A percentile compares a stretch with the other conserved stretches of the same genome.
These are phyloP conservation scores for Cephus cinctus DNA, from an alignment of 1,140 invertebrate genomes.

Conservation along the genomic window DNA sequence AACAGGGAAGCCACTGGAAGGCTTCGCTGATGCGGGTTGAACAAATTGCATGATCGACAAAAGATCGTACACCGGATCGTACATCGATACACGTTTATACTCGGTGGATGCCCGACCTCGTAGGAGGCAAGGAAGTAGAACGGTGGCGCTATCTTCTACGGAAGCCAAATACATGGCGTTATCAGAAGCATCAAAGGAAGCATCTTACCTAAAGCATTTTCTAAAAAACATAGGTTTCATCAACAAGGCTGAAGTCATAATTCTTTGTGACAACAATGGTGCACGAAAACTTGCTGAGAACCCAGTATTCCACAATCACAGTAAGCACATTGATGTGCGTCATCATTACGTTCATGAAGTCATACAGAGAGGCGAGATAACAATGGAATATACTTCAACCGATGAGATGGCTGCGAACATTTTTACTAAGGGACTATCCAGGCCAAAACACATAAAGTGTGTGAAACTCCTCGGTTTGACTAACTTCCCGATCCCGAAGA, in stretches of 20 bases:
- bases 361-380: slow-evolving; percentile 1
- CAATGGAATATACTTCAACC: slow-evolving; percentile 6
- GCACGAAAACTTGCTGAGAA: neutral
- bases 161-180: slow-evolving; percentile 45
- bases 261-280: neutral
- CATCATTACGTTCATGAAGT: slow-evolving; percentile 12
- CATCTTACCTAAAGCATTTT: slow-evolving; percentile 13
- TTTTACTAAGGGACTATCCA: no score
- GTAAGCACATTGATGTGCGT: slow-evolving; percentile 1
- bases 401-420: slow-evolving; percentile 1
- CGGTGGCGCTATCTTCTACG: slow-evolving; percentile 39
- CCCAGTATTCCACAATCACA: neutral
- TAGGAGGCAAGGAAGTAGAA: slow-evolving; percentile 41
- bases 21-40: slow-evolving; percentile 30
- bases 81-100: slow-evolving; percentile 24
- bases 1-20: neutral
- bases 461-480: no score
- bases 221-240: slow-evolving; percentile 9
- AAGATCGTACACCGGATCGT: slow-evolving; percentile 26
- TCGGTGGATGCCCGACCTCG: slow-evolving; percentile 21
- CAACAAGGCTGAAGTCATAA: neutral
- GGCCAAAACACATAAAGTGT: no score
- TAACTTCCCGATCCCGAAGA: no score
- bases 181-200: slow-evolving; percentile 27
- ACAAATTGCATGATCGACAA: slow-evolving; percentile 23